Evolutionary conservation across 2,113 vertebrate species (phyloP).

Genomic region (Oceanodroma tethys): DNA sequence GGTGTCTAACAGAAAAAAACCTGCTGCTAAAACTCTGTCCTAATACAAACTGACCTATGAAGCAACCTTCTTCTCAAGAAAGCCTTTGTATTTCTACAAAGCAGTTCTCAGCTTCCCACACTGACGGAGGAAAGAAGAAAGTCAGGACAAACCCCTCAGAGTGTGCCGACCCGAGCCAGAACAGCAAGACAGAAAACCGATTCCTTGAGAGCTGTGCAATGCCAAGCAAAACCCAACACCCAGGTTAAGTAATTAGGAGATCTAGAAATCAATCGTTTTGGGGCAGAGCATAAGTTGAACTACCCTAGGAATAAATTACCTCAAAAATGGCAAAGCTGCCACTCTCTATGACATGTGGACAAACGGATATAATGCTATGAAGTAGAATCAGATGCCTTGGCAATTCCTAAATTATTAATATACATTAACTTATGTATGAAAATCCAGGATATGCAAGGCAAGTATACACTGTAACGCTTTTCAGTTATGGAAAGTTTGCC

Average conservation of each 20-base stretch:
- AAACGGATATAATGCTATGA: not conserved
- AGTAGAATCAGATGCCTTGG: not conserved
- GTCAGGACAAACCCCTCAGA: not conserved
- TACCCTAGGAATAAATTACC: not conserved
- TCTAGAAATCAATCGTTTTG: not conserved
- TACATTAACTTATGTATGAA: not conserved
- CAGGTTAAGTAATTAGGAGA: not conserved
- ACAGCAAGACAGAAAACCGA: not conserved
- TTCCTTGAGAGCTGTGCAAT: not conserved
- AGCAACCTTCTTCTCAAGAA: not conserved
- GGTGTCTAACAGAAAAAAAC: not conserved
- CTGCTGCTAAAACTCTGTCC: not conserved
- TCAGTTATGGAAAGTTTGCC: not conserved
- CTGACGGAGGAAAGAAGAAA: not conserved
- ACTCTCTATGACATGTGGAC: not conserved
- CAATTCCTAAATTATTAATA: not conserved
- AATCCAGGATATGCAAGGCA: not conserved
- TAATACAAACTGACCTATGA: not conserved
- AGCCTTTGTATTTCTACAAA: not conserved
- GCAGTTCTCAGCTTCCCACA: not conserved
- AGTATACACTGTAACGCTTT: not conserved
- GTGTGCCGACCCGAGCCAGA: not conserved
- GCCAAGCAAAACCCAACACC: not conserved
- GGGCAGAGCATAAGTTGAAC: not conserved
- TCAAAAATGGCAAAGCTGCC: not conserved